Base-by-base conservation (phyloP, 2,113 vertebrate genomes). In the Pristiophorus japonicus region DNA sequence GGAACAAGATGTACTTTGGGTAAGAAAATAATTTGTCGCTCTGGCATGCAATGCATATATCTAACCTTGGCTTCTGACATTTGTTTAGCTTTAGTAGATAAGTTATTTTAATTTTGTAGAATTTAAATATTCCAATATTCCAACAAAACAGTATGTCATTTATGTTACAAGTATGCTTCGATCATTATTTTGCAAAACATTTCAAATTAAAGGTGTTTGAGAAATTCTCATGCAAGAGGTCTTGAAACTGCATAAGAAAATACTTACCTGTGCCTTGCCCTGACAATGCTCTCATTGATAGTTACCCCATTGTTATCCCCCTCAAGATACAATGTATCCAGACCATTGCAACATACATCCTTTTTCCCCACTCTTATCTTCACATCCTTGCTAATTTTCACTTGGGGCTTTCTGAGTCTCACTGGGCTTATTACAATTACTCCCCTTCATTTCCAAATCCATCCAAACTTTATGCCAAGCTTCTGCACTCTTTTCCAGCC, bases 1-100 rank as follows among this genome's bases (percentile, higher is more conserved):
- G 99, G 98, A 95, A 97, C 97, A 59, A 98, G 98, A 84, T 99
- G 99, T 96, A 98, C 97, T 95, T 97, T 97, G 97, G 98, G 99
- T 99, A 98, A 97, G 97, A 96, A 1, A 42, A 70, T 51, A 4
- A 16, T 51, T 47, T 47, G 45, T 51, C 16, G 45, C 10, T 94
- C 65, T 92, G 59, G 59, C 20, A 18, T 24, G n/a, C n/a, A n/a
- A n/a, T n/a, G n/a, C n/a, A n/a, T 92, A 20, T 38, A 63, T 3
- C 75, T 81, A 18, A 18, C 59, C 59, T 22, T 92, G 18, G 59
- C 55, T 92, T 92, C n/a, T 63, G 59, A 88, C 8, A 34, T 88
- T 88, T 88, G 24, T 14, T 59, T 27, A 14, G 85, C 8, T 55
- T 27, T 55, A 51, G 20, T 30, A 30, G 85, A 55, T 51, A 88